Base-by-base conservation (phyloP, 2,797 vertebrate species). In the Cichlasoma orientale region DNA sequence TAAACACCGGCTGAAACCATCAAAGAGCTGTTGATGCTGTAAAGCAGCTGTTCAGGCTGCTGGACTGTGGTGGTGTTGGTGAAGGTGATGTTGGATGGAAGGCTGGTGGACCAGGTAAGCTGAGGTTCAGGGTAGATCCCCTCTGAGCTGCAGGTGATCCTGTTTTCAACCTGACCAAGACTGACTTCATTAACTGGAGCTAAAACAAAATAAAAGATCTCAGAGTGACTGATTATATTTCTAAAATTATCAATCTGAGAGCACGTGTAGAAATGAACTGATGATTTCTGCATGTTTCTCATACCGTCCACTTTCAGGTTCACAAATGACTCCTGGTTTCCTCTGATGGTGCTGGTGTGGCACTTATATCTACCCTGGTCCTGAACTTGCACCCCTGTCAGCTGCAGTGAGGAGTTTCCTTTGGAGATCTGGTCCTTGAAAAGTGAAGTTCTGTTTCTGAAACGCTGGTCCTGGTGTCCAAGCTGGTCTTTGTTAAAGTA, bases 121-220 rank as follows among this genome's bases (percentile, higher is more conserved):
- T 38, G 21, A 61, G 58, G 58, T 23, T 23, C 21, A 38, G 58
- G 58, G 58, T 61, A 61, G 33, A 61, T 0, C 6, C 58, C 33
- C 33, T 61, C 58, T 38, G 58, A 61, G 13, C 0, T 23, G n/a
- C 33, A 61, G 58, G n/a, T 38, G 2, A 61, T 61, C n/a, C 21
- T 12, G 58, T 38, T 61, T 61, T 76, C 52, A 78, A 92, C n/a
- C 33, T 9, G 1, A 21, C 21, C 3, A 38, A 93, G 85, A 12
- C 33, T 38, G n/a, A 38, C 33, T 9, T 52, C 8, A 75, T 16
- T 11, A 2, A 86, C 68, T 9, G 83, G 87, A 77, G 77, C 92
- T 93, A 66, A 6, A 66, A 14, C 9, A 36, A 13, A 55, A 21
- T 13, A 29, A 29, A 29, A 3, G 27, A 27, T 27, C 27, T 27